Evolutionary conservation across 2,888 invertebrate species (phyloP).

Genomic region (Eupithecia inturbata): DNA sequence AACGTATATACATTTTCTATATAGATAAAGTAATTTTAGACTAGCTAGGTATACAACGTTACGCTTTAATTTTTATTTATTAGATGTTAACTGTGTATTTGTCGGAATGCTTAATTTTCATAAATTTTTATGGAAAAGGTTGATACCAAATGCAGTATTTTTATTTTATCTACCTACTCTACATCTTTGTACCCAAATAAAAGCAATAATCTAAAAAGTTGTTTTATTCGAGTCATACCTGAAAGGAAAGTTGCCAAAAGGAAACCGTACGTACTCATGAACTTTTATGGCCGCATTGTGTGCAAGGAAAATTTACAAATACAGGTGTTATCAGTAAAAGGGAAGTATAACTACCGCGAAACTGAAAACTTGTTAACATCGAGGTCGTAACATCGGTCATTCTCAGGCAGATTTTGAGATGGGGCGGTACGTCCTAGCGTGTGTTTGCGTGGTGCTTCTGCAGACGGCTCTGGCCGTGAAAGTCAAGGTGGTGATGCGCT

Average conservation of each 20-base stretch:
- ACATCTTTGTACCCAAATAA: slow-evolving; percentile 83
- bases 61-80: slow-evolving; percentile 80
- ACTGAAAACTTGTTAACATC: slow-evolving; percentile 36
- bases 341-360: slow-evolving; percentile 55
- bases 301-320: slow-evolving; percentile 63
- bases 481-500: slow-evolving; percentile 76
- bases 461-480: slow-evolving; percentile 64
- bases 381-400: slow-evolving; percentile 4
- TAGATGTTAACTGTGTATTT: slow-evolving; percentile 77
- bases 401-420: slow-evolving; percentile 49
- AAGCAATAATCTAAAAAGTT: slow-evolving; percentile 71
- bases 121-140: slow-evolving; percentile 80
- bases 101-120: slow-evolving; percentile 82
- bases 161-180: slow-evolving; percentile 77
- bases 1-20: slow-evolving; percentile 81
- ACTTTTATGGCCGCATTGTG: slow-evolving; percentile 46
- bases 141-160: slow-evolving; percentile 84
- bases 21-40: slow-evolving; percentile 78
- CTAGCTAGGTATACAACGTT: slow-evolving; percentile 67
- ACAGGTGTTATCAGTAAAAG: slow-evolving; percentile 57
- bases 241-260: slow-evolving; percentile 6
- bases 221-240: slow-evolving; percentile 48
- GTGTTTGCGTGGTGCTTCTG: slow-evolving; percentile 48
- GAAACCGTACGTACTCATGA: not conserved
- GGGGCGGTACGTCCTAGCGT: slow-evolving; percentile 50